These are phyloP conservation scores for Drosophila saltans DNA, from an alignment of 1,140 invertebrate species.

Conservation along the genomic window DNA sequence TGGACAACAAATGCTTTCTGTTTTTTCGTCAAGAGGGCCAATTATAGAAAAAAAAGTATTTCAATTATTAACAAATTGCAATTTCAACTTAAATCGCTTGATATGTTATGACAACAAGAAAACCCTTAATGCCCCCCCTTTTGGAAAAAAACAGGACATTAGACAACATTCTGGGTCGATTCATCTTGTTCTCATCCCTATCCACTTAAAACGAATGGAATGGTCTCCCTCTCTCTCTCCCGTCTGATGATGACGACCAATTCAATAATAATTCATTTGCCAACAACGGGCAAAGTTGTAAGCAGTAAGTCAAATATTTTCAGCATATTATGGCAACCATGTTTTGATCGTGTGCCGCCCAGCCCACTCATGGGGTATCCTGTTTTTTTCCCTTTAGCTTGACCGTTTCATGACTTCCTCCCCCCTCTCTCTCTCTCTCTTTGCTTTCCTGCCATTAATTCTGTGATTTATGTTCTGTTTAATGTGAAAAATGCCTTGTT, in stretches of 20 bases:
- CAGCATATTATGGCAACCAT: conserved; percentile 59
- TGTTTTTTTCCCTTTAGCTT: conserved; percentile 6
- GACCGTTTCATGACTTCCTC: no score
- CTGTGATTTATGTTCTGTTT: conserved; percentile 82
- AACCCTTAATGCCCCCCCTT: conserved; percentile 25
- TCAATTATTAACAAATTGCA: not conserved
- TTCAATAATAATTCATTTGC: conserved; percentile 72
- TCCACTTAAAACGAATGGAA: not conserved
- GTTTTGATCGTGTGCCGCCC: conserved; percentile 78
- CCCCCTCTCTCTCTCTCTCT: no score
- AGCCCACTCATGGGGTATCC: conserved; percentile 57
- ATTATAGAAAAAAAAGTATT: no score
- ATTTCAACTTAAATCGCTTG: not conserved
- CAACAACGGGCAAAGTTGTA: conserved; percentile 48
- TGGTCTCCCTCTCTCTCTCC: not conserved
- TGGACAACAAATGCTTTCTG: no score
- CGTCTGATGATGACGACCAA: conserved; percentile 25
- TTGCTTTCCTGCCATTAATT: conserved; percentile 64
- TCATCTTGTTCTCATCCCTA: not conserved
- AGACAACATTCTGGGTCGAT: not conserved
- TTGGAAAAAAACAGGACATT: not conserved
- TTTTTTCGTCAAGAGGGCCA: no score
- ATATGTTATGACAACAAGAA: conserved; percentile 44
- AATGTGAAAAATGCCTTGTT: conserved; percentile 82
- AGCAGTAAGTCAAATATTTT: conserved; percentile 80